Evolutionary conservation across 2,113 vertebrate species (phyloP), one percentile per base, ranked within the genome.

Genomic region (Notiomystis cincta): DNA sequence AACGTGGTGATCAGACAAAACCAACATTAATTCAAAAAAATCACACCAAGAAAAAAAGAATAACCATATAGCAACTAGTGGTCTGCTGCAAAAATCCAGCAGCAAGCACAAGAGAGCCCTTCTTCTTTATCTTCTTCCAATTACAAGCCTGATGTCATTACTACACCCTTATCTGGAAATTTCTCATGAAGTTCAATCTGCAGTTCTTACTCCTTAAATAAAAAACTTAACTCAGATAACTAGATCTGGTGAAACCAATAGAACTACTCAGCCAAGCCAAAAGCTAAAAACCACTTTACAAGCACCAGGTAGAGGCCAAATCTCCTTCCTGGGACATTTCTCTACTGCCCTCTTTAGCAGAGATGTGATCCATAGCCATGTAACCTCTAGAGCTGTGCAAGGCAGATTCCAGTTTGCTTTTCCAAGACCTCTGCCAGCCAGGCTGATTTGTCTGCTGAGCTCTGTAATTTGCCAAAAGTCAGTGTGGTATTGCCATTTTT

Each of bases 291-390:
- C 0, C 70, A 66, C 12, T 62, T 76, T 31, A 24, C 6, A 75
- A 75, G 56, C 25, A 44, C 6, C 10, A 82, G 9, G 9, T 6
- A 54, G 56, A 62, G 28, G 44, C 15, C 84, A 79, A 84, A 71
- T 16, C 10, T 76, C 15, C 47, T 78, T 82, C 4, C 3, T 48
- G 44, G 28, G 44, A 35, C 31, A 28, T 71, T 82, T 91, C 42
- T 78, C 23, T 60, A 38, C 37, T 21, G 44, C 64, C 16, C 45
- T 96, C 35, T 82, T 89, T 56, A 73, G n/a, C 33, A 82, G 44
- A 0, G 0, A 50, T 30, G 11, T 22, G 27, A 89, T 75, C 79
- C 38, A 7, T 4, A 76, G 56, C 38, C 66, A 31, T 6, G 22
- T 15, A 70, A 66, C 21, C 14, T 64, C 54, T 33, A 31, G 10